phyloP scores from a whole-genome alignment of 2,888 invertebrate species.

The Cactoblastis cactorum region DNA sequence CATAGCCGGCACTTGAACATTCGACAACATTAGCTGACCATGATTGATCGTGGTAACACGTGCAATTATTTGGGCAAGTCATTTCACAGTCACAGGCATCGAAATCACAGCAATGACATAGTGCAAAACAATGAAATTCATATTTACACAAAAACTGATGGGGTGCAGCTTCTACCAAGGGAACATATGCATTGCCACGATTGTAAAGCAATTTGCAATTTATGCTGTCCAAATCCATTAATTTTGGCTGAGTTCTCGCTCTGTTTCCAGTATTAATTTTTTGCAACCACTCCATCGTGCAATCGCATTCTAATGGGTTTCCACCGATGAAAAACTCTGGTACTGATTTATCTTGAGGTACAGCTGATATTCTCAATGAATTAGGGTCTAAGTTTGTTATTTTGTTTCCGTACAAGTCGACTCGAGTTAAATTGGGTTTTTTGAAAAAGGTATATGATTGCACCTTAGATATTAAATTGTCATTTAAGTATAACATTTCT shows the following conservation, averaged over 20 bases:
- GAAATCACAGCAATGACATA: slow-evolving; percentile 94
- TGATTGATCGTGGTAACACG: slow-evolving; percentile 92
- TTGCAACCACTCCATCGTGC: slow-evolving; percentile 94
- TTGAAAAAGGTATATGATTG: slow-evolving; percentile 93
- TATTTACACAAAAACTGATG: slow-evolving; percentile 92
- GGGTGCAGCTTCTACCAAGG: slow-evolving; percentile 87
- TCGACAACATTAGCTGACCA: slow-evolving; percentile 93
- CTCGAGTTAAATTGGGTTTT: slow-evolving; percentile 89
- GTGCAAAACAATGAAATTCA: slow-evolving; percentile 90
- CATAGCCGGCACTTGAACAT: slow-evolving; percentile 86
- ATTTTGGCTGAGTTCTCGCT: slow-evolving; percentile 87
- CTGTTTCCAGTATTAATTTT: slow-evolving; percentile 87
- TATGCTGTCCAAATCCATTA: slow-evolving; percentile 90
- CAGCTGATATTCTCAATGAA: slow-evolving; percentile 86
- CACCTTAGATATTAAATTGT: slow-evolving; percentile 89
- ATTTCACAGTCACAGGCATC: slow-evolving; percentile 96
- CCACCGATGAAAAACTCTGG: slow-evolving; percentile 92
- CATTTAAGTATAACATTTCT: slow-evolving; percentile 87
- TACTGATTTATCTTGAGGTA: slow-evolving; percentile 84
- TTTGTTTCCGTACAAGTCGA: slow-evolving; percentile 89
- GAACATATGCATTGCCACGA: slow-evolving; percentile 85
- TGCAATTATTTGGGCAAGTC: slow-evolving; percentile 92
- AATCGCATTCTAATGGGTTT: slow-evolving; percentile 93
- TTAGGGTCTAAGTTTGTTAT: slow-evolving; percentile 87
- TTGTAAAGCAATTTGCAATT: slow-evolving; percentile 90